Evolutionary conservation across 1,140 invertebrate genomes (phyloP).

Genomic region (Leptinotarsa texana): DNA sequence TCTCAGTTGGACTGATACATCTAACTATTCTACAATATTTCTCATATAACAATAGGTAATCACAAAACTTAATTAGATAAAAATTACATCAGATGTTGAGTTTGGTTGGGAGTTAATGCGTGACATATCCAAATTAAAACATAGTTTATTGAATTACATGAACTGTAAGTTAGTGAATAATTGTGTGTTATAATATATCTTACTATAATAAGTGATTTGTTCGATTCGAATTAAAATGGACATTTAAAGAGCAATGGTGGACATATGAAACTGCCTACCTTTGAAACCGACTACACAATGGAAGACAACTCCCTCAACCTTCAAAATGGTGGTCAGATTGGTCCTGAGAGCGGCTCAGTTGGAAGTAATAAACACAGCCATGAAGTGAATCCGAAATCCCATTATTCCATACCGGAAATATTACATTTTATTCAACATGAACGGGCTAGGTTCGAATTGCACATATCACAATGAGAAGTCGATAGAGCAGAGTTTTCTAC

Average conservation of each 20-base stretch:
- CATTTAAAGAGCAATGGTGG: conserved; percentile 48
- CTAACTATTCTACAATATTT: too few species aligned
- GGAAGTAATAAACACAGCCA: conserved; percentile 71
- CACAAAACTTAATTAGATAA: too few species aligned
- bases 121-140: conserved; percentile 11
- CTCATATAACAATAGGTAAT: too few species aligned
- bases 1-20: too few species aligned
- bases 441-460: conserved; percentile 98
- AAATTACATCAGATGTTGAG: conserved; percentile 47
- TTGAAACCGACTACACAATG: conserved; percentile 60
- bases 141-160: not conserved
- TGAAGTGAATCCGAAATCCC: conserved; percentile 70
- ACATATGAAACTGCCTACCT: conserved; percentile 43
- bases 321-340: conserved; percentile 70
- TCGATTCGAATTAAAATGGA: conserved; percentile 47
- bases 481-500: conserved; percentile 98
- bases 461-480: conserved; percentile 98
- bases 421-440: conserved; percentile 99
- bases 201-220: conserved; percentile 27
- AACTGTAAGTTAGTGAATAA: conserved; percentile 13
- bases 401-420: conserved; percentile 98
- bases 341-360: conserved; percentile 65
- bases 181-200: conserved; percentile 25
- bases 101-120: conserved; percentile 43
- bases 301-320: conserved; percentile 72